Percentiles rank a stretch among this genome's conserved stretches.
Evolutionary conservation across 2,797 vertebrate species (phyloP).

Genomic region (Sternarchorhynchus goeldii): DNA sequence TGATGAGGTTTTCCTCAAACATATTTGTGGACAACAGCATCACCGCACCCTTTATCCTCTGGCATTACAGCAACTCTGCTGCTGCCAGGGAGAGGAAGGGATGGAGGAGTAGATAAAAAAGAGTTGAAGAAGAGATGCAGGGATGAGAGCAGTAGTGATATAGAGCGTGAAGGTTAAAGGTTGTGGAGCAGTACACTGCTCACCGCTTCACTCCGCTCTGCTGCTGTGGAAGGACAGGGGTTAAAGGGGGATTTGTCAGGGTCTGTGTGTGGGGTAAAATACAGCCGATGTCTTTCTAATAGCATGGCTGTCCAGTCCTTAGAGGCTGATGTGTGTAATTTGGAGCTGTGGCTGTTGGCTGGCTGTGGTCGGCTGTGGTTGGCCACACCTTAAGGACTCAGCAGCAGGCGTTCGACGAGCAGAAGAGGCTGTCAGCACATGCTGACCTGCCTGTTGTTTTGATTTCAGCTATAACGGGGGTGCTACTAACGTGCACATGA

Average conservation of each 20-base stretch:
- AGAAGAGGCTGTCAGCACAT: not conserved
- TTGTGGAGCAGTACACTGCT: constrained; percentile 43
- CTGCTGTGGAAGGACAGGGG: not conserved
- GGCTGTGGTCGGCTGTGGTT: not conserved
- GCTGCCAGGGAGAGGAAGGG: constrained; percentile 29
- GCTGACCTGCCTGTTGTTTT: not conserved
- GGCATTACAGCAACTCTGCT: constrained; percentile 38
- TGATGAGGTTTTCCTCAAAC: constrained; percentile 52
- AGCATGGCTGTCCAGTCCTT: not conserved
- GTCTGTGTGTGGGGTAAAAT: constrained; percentile 2
- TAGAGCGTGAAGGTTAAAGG: not conserved
- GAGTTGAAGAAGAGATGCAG: too few species aligned
- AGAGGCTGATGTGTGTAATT: not conserved
- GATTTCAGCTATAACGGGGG: not conserved
- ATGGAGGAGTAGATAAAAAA: constrained; percentile 45
- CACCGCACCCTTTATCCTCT: constrained; percentile 53
- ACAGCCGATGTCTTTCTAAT: constrained; percentile 2
- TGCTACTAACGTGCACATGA: too few species aligned
- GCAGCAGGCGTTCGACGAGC: not conserved
- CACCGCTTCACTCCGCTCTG: not conserved
- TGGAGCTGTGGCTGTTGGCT: not conserved
- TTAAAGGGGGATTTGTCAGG: too few species aligned
- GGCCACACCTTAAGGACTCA: not conserved
- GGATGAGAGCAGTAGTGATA: too few species aligned
- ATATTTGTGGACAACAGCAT: constrained; percentile 57